Evolutionary conservation across 2,113 vertebrate species (phyloP), one percentile per base, ranked within the genome.

Genomic region (Lates calcarifer): DNA sequence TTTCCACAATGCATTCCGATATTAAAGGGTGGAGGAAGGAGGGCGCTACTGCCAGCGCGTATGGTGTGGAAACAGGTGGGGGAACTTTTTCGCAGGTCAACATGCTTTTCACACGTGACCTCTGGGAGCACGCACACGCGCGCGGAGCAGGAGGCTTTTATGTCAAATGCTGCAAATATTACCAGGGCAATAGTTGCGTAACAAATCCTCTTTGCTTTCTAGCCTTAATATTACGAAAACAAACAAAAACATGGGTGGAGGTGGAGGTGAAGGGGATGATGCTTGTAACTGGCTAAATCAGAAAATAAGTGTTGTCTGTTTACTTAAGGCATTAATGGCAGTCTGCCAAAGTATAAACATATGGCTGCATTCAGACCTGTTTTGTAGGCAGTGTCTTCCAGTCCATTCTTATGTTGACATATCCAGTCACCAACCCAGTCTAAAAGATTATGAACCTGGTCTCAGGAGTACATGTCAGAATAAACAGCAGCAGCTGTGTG

Each of bases 91-190:
- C 43, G 7, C 14, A 57, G 37, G 65, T 35, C 47, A 26, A 55
- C 45, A 53, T 55, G 69, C 60, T 37, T 55, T 75, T 45, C n/a
- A 68, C 88, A 89, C 64, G 77, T 80, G 77, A 84, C 72, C 72
- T 13, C 51, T 33, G 6, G 4, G 62, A 15, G 6, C 62, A 15
- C 33, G 24, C 43, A 28, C 43, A 24, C 39, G 37, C 57, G 13
- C 41, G 45, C n/a, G 13, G 43, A 28, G 24, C 28, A 68, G 55
- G 43, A n/a, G 24, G 41, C 14, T 55, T 60, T 70, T 15, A 20
- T 41, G 24, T 15, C 6, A 69, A 55, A 74, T 45, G 13, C 28
- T 53, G 15, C 13, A 43, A 47, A 68, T 8, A 41, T n/a, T 61
- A 17, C n/a, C 10, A 45, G 53, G 20, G 13, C 11, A 62, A 22